Evolutionary conservation across 2,113 vertebrate genomes (phyloP), one percentile per base, ranked within the genome.

Genomic region (Bothrops jararaca): DNA sequence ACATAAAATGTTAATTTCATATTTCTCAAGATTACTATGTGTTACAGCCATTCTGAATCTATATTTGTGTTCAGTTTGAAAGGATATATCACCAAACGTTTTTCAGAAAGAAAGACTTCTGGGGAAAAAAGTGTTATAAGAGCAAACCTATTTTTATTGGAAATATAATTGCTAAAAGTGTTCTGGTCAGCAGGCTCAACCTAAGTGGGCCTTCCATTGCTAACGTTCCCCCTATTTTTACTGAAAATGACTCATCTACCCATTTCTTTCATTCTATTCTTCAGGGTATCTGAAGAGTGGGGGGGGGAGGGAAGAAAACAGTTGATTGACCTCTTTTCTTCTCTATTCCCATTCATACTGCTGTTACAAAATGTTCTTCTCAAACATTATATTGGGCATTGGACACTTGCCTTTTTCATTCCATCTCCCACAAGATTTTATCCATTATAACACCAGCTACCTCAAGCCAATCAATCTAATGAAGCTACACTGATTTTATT

Each of bases 231-330:
- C 22, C 52, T 26, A 22, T 39, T 39, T 48, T 64, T 34, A 39
- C 3, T 64, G 18, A 0, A 89, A 89, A 88, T 94, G 52, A 57
- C 58, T 8, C 22, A 93, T 93, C 64, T 86, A 42, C 1, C 57
- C 23, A 26, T 92, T 50, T 45, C 0, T 85, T 88, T 18, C 15
- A 26, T 50, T 87, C n/a, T 69, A 29, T 91, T 42, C 34, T 80
- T 80, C 7, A 42, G 74, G 74, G 74, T 34, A 42, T 3, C 69
- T 42, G 34, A 39, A 39, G 34, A 15, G 7, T 2, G 58, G 10
- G 5, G n/a, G 69, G 6, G 0, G 0, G 0, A 0, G 0, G 48
- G 64, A 24, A 22, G 22, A 69, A 50, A 18, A 20, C 9, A 69
- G 1, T 1, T 90, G 89, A 4, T 91, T 12, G 10, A 91, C 86